Evolutionary conservation across 2,888 invertebrate genomes (phyloP), one percentile per base, ranked within the genome.

Genomic region (Himalopsyche tibetana): DNA sequence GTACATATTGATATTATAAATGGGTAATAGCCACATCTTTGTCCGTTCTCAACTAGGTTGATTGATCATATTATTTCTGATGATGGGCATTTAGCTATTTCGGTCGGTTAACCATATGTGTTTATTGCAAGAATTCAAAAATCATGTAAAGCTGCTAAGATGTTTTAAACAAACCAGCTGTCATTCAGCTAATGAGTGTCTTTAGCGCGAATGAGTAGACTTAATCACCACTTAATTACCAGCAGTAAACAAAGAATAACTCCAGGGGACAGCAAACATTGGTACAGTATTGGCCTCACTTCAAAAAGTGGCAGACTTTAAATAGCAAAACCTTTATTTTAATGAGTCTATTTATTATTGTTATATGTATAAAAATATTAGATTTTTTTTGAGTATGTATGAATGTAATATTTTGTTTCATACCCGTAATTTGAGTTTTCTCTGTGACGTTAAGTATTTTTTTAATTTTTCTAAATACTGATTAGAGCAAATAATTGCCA

Each of bases 221-320:
- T 56, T 83, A 83, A 83, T 56, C 83, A 80, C 80, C 42, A 42
- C 40, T 42, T 42, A 80, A 80, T 80, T 80, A 80, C 80, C 80
- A n/a, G 19, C 80, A 80, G 42, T 80, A 80, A 80, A 80, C 80
- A 80, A 80, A 63, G 63, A 63, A 63, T 63, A 63, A 63, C 19
- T 63, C 63, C 63, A 63, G 63, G 63, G 63, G 63, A 19, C 63
- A 19, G 63, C 63, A 63, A 63, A 12, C 12, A 51, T 51, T 51
- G 2, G 2, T 51, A 12, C 12, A 2, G 15, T 51, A 51, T 51
- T 51, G 15, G 15, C 9, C 45, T 45, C 45, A 11, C 11, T 45
- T 45, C 11, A 45, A 45, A 45, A 45, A 45, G 11, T 45, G 8
- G 45, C 45, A 9, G 8, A 45, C 45, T 45, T 45, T 45, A 45